Conservation (phyloP, 2,888 invertebrate genomes). For the Caenorhabditis virilis region DNA sequence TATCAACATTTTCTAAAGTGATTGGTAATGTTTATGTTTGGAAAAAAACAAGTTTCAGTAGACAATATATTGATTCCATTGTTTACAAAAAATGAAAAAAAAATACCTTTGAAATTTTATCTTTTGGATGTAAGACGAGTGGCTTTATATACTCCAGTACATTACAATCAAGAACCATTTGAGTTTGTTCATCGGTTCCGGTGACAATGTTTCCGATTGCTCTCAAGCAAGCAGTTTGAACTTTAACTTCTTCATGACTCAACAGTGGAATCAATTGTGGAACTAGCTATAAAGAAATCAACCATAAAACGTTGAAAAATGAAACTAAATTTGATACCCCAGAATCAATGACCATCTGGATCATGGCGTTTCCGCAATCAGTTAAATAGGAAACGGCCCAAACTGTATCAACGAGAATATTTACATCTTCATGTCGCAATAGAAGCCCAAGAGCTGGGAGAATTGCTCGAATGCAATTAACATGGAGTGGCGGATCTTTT, state of each 20-base stretch:
- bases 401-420: constrained; percentile 58
- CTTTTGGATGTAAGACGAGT: constrained; percentile 82
- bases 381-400: constrained; percentile 59
- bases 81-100: no score
- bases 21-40: no score
- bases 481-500: constrained; percentile 71
- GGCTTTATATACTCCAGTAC: constrained; percentile 91
- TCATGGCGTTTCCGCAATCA: constrained; percentile 60
- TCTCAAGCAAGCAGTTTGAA: constrained; percentile 86
- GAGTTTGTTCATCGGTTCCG: constrained; percentile 94
- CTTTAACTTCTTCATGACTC: constrained; percentile 77
- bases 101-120: constrained; percentile 94
- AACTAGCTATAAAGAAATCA: constrained; percentile 72
- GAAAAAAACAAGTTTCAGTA: no score
- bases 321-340: constrained; percentile 78
- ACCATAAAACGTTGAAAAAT: not conserved
- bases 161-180: constrained; percentile 91
- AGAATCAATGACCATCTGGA: constrained; percentile 77
- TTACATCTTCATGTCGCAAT: constrained; percentile 58
- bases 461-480: constrained; percentile 77
- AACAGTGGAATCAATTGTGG: constrained; percentile 90
- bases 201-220: constrained; percentile 74
- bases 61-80: no score
- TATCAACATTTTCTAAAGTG: constrained; percentile 4
- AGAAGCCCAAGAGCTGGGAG: constrained; percentile 49